A percentile compares a stretch with the other conserved stretches of the same genome.
phyloP scores from a whole-genome alignment of 2,888 invertebrate genomes.

The Pardosa pseudoannulata region DNA sequence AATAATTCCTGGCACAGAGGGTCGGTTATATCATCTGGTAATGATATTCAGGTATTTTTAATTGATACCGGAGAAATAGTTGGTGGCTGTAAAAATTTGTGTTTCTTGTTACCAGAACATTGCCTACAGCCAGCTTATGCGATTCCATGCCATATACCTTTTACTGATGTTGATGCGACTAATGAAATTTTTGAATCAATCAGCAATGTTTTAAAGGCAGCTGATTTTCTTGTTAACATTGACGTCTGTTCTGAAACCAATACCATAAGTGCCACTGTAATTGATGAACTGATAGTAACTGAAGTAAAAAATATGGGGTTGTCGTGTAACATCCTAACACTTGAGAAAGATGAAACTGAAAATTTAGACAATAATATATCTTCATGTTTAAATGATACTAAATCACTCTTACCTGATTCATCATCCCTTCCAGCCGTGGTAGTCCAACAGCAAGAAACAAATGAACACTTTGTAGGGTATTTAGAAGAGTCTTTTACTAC shows the following conservation, averaged over 20 bases:
- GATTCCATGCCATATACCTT: constrained; percentile 24
- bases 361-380: background rate
- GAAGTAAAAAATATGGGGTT: background rate
- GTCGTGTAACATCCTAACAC: background rate
- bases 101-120: constrained; percentile 36
- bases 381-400: background rate
- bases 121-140: constrained; percentile 54
- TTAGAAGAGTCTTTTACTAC: constrained; percentile 1
- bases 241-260: background rate
- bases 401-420: background rate
- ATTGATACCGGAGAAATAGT: constrained; percentile 44
- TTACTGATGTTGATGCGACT: background rate
- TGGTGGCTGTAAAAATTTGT: background rate
- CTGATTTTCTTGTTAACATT: constrained; percentile 27
- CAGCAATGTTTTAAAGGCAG: background rate
- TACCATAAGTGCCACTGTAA: background rate
- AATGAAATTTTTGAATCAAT: background rate
- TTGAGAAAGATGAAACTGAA: too few relatives aligned
- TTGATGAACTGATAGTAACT: background rate
- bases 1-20: constrained; percentile 38
- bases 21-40: background rate
- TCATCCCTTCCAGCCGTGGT: background rate
- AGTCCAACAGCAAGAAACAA: background rate
- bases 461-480: background rate
- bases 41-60: background rate